A percentile compares a stretch with the other conserved stretches of the same genome.
These are phyloP conservation scores for Odontesthes bonariensis DNA, from an alignment of 2,113 vertebrate species.

Conservation along the genomic window DNA sequence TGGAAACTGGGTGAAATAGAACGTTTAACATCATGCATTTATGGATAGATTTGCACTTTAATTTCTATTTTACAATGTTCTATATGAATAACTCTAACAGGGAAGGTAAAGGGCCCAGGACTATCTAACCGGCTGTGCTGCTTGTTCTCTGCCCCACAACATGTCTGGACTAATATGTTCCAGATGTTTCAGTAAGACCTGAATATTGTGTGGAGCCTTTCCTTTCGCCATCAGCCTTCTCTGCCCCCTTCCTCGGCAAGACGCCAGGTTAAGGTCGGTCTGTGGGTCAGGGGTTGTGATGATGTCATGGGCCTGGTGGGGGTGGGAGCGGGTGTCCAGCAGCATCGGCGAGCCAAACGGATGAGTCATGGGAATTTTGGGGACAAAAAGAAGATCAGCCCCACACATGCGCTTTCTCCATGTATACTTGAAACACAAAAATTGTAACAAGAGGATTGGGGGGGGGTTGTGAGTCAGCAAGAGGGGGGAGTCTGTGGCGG, in stretches of 20 bases:
- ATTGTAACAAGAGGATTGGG: background rate
- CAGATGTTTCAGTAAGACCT: slow-evolving; percentile 52
- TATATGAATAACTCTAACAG: background rate
- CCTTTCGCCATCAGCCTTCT: background rate
- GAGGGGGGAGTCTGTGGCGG: slow-evolving; percentile 42
- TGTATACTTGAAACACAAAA: background rate
- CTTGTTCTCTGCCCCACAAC: slow-evolving; percentile 6
- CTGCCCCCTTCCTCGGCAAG: background rate
- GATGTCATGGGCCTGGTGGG: slow-evolving; percentile 48
- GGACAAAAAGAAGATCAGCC: slow-evolving; percentile 32
- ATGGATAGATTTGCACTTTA: background rate
- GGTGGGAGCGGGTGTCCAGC: background rate
- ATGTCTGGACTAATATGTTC: slow-evolving; percentile 46
- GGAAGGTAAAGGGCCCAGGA: background rate
- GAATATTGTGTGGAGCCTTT: slow-evolving; percentile 24
- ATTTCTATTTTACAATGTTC: no score
- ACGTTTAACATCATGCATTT: no score
- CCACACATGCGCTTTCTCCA: slow-evolving; percentile 11
- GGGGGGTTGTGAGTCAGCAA: slow-evolving; percentile 64
- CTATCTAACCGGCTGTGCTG: background rate
- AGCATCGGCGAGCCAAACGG: slow-evolving; percentile 36
- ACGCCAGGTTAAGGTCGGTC: slow-evolving; percentile 31
- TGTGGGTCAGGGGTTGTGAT: slow-evolving; percentile 56
- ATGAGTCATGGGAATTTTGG: slow-evolving; percentile 79
- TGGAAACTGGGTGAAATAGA: no score